phyloP scores from a whole-genome alignment of 2,113 vertebrate genomes.

The Serinus canaria region DNA sequence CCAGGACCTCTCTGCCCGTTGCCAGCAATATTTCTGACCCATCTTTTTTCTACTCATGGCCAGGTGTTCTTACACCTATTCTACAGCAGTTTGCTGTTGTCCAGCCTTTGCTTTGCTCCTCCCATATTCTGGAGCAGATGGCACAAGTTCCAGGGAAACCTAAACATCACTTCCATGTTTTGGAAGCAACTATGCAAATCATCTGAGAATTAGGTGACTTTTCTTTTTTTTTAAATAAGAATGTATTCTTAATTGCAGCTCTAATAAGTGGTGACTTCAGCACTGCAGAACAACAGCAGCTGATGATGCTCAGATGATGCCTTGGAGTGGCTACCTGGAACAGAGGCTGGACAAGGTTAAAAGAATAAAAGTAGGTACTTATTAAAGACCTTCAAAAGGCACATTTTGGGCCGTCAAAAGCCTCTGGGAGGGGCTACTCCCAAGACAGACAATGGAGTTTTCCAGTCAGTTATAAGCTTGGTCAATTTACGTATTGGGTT shows the following conservation, averaged over 20 bases:
- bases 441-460: background rate
- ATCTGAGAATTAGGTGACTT: background rate
- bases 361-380: background rate
- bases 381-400: background rate
- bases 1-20: background rate
- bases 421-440: too few relatives aligned
- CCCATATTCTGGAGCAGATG: background rate
- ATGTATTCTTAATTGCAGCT: background rate
- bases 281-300: background rate
- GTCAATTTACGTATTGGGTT: background rate
- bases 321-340: background rate
- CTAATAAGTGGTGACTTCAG: background rate
- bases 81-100: background rate
- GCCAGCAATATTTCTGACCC: background rate
- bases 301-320: background rate
- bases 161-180: background rate
- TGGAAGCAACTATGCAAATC: background rate
- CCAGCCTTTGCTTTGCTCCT: background rate
- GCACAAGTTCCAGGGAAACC: background rate
- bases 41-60: background rate
- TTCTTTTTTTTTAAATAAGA: background rate
- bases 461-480: background rate
- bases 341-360: background rate
- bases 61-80: background rate
- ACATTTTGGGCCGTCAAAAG: background rate